Conservation (phyloP, 1,140 invertebrate genomes). For the Drosophila lowei region DNA sequence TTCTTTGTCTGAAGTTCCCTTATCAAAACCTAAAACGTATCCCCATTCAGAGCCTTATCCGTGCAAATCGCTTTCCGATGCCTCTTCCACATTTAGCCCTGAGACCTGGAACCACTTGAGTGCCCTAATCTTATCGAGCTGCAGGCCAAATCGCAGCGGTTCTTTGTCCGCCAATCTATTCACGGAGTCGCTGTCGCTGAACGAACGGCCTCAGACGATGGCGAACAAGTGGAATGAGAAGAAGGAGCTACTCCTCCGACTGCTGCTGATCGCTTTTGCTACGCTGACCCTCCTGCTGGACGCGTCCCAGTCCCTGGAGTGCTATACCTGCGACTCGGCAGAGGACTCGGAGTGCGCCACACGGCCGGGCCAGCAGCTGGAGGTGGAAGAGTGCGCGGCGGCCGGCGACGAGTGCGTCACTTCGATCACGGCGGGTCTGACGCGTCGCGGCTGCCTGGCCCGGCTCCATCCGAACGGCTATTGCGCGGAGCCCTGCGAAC, state of each 20-base stretch:
- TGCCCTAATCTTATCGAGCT: slow-evolving; percentile 37
- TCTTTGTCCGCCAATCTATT: slow-evolving; percentile 20
- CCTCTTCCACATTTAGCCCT: slow-evolving; percentile 17
- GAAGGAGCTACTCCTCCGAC: not conserved
- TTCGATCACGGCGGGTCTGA: slow-evolving; percentile 63
- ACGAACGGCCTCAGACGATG: slow-evolving; percentile 15
- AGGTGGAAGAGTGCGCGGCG: slow-evolving; percentile 64
- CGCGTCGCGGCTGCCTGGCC: slow-evolving; percentile 63
- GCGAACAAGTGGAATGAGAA: not conserved
- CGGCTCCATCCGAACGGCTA: slow-evolving; percentile 63
- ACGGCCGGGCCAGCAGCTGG: slow-evolving; percentile 66
- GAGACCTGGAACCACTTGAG: slow-evolving; percentile 27
- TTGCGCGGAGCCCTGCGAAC: slow-evolving; percentile 67
- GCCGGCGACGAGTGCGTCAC: slow-evolving; percentile 59
- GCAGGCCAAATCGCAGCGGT: slow-evolving; percentile 1
- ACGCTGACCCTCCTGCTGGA: slow-evolving; percentile 1
- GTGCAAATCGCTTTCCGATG: not conserved
- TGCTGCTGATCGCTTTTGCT: not conserved
- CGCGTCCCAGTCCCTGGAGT: slow-evolving; percentile 41
- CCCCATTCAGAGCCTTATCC: not conserved
- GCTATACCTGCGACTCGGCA: slow-evolving; percentile 71
- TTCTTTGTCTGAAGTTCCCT: too few relatives aligned
- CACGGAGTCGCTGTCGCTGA: not conserved
- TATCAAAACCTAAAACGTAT: too few relatives aligned
- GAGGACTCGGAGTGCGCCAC: slow-evolving; percentile 70